A percentile compares a stretch with the other conserved stretches of the same genome.
Conservation (phyloP, 2,888 invertebrate species). For the Netelia inedita region DNA sequence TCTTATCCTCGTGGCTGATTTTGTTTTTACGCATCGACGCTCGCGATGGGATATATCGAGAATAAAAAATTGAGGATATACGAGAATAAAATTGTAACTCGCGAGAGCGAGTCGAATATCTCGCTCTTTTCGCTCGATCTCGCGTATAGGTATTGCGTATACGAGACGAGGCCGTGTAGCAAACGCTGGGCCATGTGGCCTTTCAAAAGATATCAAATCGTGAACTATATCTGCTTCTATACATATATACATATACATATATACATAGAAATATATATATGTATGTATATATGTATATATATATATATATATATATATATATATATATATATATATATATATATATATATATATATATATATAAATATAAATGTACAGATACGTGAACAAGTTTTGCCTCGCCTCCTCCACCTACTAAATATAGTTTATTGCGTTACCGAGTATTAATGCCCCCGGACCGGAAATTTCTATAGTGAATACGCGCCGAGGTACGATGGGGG, state of each 20-base stretch:
- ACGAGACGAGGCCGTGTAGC: conserved; percentile 66
- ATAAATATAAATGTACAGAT: conserved; percentile 5
- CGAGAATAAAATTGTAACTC: background rate
- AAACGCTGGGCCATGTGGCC: conserved; percentile 83
- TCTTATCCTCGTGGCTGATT: too few relatives aligned
- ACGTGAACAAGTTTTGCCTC: conserved; percentile 72
- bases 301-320: background rate
- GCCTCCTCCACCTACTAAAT: conserved; percentile 82
- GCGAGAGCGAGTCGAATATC: conserved; percentile 10
- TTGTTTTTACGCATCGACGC: too few relatives aligned
- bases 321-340: conserved; percentile 25
- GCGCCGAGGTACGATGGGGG: conserved; percentile 49
- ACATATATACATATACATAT: conserved; percentile 19
- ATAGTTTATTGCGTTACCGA: conserved; percentile 85
- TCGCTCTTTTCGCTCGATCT: background rate
- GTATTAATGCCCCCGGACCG: conserved; percentile 81
- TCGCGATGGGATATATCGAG: background rate
- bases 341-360: conserved; percentile 20
- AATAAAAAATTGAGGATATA: conserved; percentile 25
- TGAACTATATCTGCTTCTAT: conserved; percentile 76
- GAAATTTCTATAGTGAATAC: conserved; percentile 61
- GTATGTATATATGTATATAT: conserved; percentile 22
- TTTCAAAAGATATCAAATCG: conserved; percentile 85
- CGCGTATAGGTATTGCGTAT: conserved; percentile 19
- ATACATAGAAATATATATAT: background rate